Conservation (phyloP, 2,888 invertebrate genomes). For the Pecten maximus region DNA sequence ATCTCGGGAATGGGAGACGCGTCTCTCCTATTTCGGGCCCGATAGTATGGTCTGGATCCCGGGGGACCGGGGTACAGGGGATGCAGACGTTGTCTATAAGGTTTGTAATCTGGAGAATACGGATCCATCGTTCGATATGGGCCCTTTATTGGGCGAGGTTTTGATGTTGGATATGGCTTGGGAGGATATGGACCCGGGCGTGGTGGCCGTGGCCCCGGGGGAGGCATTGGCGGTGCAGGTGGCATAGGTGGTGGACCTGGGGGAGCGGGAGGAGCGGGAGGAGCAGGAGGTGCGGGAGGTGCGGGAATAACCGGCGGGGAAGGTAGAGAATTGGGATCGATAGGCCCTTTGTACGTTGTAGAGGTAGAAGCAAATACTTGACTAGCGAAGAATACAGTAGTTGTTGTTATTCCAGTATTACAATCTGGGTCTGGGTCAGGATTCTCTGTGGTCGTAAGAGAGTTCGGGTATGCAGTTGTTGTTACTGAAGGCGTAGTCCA, state of each 20-base stretch:
- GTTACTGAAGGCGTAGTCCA: not conserved
- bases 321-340: not conserved
- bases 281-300: not conserved
- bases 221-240: not conserved
- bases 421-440: not conserved
- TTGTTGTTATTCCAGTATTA: not conserved
- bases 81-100: not conserved
- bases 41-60: not conserved
- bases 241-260: not conserved
- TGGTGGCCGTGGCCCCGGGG: not conserved
- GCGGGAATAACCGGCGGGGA: not conserved
- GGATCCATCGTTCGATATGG: not conserved
- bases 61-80: not conserved
- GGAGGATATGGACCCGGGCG: conserved; percentile 30
- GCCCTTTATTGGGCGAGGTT: not conserved
- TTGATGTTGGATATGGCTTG: not conserved
- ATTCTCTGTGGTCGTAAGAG: not conserved
- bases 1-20: not conserved
- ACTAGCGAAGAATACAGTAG: not conserved
- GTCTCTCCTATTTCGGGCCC: not conserved
- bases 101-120: not conserved
- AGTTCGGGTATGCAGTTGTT: not conserved
- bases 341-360: not conserved
- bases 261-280: not conserved
- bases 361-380: not conserved